These are phyloP conservation scores for Magallana ariakensis DNA, from an alignment of 1,140 invertebrate genomes.

Conservation along the genomic window DNA sequence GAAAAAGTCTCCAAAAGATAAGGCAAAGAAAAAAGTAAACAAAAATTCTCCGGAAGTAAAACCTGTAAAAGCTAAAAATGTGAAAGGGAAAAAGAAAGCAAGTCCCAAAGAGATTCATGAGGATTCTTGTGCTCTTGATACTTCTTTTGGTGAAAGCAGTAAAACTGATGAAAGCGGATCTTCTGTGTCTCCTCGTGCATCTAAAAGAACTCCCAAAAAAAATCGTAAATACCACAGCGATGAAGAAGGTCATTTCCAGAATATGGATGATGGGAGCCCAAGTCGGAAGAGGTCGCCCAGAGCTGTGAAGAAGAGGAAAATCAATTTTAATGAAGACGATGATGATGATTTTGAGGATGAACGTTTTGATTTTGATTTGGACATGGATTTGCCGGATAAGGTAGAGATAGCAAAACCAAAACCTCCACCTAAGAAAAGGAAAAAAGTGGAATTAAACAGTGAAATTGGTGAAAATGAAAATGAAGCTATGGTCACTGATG, in stretches of 20 bases:
- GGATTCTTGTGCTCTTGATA: background rate
- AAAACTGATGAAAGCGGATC: slow-evolving; percentile 24
- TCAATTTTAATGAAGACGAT: slow-evolving; percentile 54
- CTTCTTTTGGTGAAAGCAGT: background rate
- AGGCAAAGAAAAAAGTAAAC: background rate
- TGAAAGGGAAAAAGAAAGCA: slow-evolving; percentile 33
- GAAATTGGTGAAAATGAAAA: slow-evolving; percentile 18
- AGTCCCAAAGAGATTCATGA: background rate
- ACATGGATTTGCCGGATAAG: background rate
- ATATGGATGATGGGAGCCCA: slow-evolving; percentile 44
- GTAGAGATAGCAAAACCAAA: slow-evolving; percentile 20
- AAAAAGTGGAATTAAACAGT: slow-evolving; percentile 32
- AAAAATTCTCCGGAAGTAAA: slow-evolving; percentile 36
- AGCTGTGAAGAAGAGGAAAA: slow-evolving; percentile 49
- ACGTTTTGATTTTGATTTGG: slow-evolving; percentile 8
- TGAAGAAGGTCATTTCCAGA: slow-evolving; percentile 30
- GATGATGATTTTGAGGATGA: slow-evolving; percentile 6
- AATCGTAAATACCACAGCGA: slow-evolving; percentile 60
- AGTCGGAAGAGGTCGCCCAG: slow-evolving; percentile 48
- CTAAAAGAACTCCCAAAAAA: slow-evolving; percentile 56
- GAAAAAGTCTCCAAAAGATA: slow-evolving; percentile 35
- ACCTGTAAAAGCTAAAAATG: slow-evolving; percentile 30
- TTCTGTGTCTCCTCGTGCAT: slow-evolving; percentile 49
- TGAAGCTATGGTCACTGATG: background rate
- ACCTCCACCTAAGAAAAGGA: slow-evolving; percentile 25